Evolutionary conservation across 2,797 vertebrate species (phyloP), one percentile per base, ranked within the genome.

Genomic region (Scarus forsteni): DNA sequence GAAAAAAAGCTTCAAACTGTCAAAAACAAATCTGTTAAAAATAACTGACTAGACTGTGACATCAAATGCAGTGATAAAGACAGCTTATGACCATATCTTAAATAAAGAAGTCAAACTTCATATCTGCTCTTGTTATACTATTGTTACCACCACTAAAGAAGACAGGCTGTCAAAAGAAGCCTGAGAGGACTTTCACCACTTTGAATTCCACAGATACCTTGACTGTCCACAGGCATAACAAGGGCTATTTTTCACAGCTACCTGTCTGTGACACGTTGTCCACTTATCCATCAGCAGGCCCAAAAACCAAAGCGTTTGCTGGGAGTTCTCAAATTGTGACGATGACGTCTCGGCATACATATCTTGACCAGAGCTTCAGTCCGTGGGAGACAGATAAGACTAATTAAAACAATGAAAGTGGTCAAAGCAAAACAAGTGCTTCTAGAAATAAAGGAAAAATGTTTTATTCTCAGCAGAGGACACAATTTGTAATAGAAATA

Each of bases 191-290:
- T 87, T 79, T 79, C 61, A 49, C 48, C 39, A 38, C 87, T 85
- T 88, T 82, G 76, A 91, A 91, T 92, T 92, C 80, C 78, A 73
- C 73, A 77, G 80, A 90, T 88, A 84, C 74, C 84, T 66, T 57
- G 64, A 85, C 81, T 83, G 88, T 90, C 85, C 80, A 40, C 73
- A 79, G 16, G 73, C 35, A 83, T 89, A 89, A 83, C 83, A 78
- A 54, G 75, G 66, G 61, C 71, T 65, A 88, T 92, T 89, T 85
- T 90, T 90, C 87, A 91, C 85, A 87, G 75, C 79, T 88, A 88
- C 88, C 77, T 83, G 85, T 87, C 82, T 34, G 2, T 89, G 89
- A 90, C 88, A 88, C 76, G 77, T 73, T 84, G 87, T 86, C 84
- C 85, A 89, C 83, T 87, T 90, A 87, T 92, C 85, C 80, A 72